phyloP scores from a whole-genome alignment of 2,113 vertebrate species.

The Atherinomorus stipes region DNA sequence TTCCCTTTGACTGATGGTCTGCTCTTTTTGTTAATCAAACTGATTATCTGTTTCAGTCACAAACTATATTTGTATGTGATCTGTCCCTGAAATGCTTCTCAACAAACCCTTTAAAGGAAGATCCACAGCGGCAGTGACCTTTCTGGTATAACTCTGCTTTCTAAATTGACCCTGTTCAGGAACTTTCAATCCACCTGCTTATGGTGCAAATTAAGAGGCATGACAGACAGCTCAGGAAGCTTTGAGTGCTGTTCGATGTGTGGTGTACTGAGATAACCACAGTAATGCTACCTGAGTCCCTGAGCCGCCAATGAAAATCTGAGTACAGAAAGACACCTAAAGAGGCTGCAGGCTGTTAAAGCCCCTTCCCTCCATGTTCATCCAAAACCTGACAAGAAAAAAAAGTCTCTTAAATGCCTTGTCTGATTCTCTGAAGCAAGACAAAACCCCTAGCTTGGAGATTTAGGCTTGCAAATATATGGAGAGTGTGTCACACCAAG shows the following conservation, averaged over 20 bases:
- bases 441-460: constrained; percentile 57
- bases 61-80: not conserved
- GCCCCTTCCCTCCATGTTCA: constrained; percentile 37
- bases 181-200: constrained; percentile 52
- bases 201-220: constrained; percentile 53
- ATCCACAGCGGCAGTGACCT: constrained; percentile 1
- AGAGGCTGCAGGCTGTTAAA: constrained; percentile 44
- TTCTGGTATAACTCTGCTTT: not conserved
- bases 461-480: constrained; percentile 52
- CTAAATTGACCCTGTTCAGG: constrained; percentile 30
- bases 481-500: constrained; percentile 35
- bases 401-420: constrained; percentile 40
- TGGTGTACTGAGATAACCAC: constrained; percentile 64
- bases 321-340: constrained; percentile 44
- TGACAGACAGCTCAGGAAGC: constrained; percentile 65
- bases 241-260: constrained; percentile 53
- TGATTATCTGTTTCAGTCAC: not conserved
- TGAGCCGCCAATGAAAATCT: constrained; percentile 67
- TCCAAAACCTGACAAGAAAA: constrained; percentile 31
- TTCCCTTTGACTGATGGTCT: too few relatives aligned
- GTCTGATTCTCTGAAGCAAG: constrained; percentile 45
- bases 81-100: not conserved
- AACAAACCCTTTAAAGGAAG: not conserved
- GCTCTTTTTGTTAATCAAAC: not conserved
- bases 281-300: constrained; percentile 58